Percentiles rank a stretch among this genome's conserved stretches.
Evolutionary conservation across 2,797 vertebrate species (phyloP).

Genomic region (Hoplostethus mediterraneus): DNA sequence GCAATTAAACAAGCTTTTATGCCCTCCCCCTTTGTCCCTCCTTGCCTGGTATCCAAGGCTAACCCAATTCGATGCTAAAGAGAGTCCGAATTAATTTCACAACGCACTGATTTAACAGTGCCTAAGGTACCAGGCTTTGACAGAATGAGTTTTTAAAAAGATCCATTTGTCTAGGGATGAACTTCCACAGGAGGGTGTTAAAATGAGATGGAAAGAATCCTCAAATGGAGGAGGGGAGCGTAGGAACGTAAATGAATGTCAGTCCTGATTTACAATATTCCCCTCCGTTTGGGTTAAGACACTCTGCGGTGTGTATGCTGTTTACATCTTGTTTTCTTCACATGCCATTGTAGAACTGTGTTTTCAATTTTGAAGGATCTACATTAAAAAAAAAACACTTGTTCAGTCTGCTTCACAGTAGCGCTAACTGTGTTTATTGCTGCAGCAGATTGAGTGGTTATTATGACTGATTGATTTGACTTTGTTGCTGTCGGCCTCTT

Average conservation of each 20-base stretch:
- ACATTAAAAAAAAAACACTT: slow-evolving; percentile 1
- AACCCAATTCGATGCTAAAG: slow-evolving; percentile 85
- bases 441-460: slow-evolving; percentile 32
- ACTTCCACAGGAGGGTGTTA: slow-evolving; percentile 72
- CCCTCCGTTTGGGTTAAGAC: slow-evolving; percentile 40
- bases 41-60: slow-evolving; percentile 78
- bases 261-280: slow-evolving; percentile 61
- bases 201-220: slow-evolving; percentile 74
- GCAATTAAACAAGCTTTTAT: slow-evolving; percentile 84
- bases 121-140: slow-evolving; percentile 84
- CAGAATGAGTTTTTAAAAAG: slow-evolving; percentile 87
- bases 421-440: slow-evolving; percentile 33
- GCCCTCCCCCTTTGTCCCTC: slow-evolving; percentile 67
- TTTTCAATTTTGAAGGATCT: neutral
- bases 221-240: slow-evolving; percentile 59
- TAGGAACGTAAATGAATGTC: slow-evolving; percentile 60
- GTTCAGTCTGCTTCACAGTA: slow-evolving; percentile 31
- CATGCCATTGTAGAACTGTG: slow-evolving; percentile 25
- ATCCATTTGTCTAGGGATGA: slow-evolving; percentile 85
- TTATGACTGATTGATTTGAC: slow-evolving; percentile 58
- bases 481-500: slow-evolving; percentile 44
- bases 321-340: slow-evolving; percentile 47
- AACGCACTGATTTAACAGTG: slow-evolving; percentile 88
- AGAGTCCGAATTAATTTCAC: slow-evolving; percentile 87
- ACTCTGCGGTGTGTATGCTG: slow-evolving; percentile 25